Conservation (phyloP, 2,888 invertebrate species). For the Dryomyza anilis region DNA sequence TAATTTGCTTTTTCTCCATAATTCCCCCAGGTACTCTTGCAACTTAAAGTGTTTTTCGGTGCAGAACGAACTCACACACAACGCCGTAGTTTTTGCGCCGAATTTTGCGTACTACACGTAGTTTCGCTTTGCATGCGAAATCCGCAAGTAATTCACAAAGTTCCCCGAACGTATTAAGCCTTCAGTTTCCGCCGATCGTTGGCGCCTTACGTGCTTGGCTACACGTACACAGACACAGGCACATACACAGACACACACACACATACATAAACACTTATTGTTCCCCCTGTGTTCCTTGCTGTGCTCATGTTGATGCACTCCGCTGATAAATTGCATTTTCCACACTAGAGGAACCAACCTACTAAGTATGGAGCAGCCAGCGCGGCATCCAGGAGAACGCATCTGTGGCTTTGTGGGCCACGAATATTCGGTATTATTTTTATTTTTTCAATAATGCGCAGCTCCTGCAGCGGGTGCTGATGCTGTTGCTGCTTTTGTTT, state of each 20-base stretch:
- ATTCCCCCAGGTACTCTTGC: slow-evolving; percentile 25
- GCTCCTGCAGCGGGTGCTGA: neutral
- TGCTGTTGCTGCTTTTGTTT: neutral
- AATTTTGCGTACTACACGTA: neutral
- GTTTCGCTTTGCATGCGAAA: slow-evolving; percentile 14
- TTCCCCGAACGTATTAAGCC: slow-evolving; percentile 15
- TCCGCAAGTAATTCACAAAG: slow-evolving; percentile 7
- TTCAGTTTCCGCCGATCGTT: slow-evolving; percentile 4
- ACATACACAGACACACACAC: neutral
- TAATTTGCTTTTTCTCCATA: slow-evolving; percentile 23
- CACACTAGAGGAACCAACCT: neutral
- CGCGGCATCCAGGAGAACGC: too few species aligned
- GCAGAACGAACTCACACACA: neutral
- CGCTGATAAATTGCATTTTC: slow-evolving; percentile 21
- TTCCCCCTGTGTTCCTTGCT: neutral
- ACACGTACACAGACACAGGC: neutral
- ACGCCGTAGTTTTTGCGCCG: neutral
- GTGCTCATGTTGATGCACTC: slow-evolving; percentile 9
- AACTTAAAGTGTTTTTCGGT: slow-evolving; percentile 19
- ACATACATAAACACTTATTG: neutral
- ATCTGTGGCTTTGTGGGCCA: neutral
- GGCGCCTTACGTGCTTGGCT: slow-evolving; percentile 16
- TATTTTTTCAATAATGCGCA: neutral
- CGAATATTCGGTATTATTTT: too few species aligned
- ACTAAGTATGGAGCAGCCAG: neutral